These are phyloP conservation scores for Odontocolon sp. DNA, from an alignment of 2,888 invertebrate genomes.

Conservation along the genomic window DNA sequence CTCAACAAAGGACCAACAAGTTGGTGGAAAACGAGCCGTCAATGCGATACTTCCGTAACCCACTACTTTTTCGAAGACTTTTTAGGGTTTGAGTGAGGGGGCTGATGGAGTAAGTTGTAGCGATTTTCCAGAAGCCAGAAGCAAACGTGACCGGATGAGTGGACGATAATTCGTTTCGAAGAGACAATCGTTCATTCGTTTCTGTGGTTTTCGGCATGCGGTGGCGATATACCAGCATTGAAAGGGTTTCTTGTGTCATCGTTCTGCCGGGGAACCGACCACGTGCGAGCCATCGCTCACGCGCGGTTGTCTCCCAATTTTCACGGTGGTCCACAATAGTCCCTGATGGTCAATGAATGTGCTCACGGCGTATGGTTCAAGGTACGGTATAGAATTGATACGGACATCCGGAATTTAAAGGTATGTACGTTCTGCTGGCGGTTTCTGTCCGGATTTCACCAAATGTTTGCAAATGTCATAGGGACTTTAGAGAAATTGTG, in stretches of 20 bases:
- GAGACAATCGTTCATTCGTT: conserved; percentile 66
- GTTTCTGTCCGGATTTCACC: background rate
- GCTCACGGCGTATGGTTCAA: background rate
- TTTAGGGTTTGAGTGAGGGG: background rate
- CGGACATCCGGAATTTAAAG: conserved; percentile 22
- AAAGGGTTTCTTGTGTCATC: conserved; percentile 60
- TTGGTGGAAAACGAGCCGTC: conserved; percentile 75
- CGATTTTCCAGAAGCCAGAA: background rate
- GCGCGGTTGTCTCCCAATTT: conserved; percentile 53
- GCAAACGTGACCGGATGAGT: conserved; percentile 25
- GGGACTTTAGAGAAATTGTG: conserved; percentile 64
- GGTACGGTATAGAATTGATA: background rate
- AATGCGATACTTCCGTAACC: conserved; percentile 42
- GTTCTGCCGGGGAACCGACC: conserved; percentile 61
- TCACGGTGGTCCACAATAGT: conserved; percentile 58
- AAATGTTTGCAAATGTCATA: conserved; percentile 32
- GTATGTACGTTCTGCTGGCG: background rate
- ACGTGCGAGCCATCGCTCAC: conserved; percentile 70
- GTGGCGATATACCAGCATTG: background rate
- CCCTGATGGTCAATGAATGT: conserved; percentile 29
- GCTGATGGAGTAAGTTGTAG: background rate
- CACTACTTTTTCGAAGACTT: background rate
- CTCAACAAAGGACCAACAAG: conserved; percentile 78
- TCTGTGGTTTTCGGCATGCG: conserved; percentile 42
- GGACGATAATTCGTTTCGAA: conserved; percentile 62